Conservation (phyloP, 2,888 invertebrate genomes). For the Sturmia bella region DNA sequence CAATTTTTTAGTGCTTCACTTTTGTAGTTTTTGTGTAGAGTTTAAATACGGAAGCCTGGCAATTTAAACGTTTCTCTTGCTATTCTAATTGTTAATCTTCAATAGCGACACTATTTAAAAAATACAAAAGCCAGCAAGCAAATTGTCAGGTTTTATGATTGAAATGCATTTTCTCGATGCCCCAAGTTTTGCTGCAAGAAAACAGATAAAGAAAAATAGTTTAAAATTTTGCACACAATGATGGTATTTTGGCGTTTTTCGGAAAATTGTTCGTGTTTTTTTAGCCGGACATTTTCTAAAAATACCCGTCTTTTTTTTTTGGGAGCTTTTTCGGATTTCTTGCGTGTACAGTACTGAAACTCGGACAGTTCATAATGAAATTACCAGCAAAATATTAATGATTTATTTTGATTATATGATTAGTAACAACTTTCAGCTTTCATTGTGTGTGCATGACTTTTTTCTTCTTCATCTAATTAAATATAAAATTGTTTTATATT, state of each 20-base stretch:
- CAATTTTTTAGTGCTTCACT: conserved; percentile 12
- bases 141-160: background rate
- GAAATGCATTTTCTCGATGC: too few species aligned
- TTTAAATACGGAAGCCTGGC: conserved; percentile 31
- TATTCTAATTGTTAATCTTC: conserved; percentile 19
- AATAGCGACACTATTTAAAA: background rate
- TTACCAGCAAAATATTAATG: too few species aligned
- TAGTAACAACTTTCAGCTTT: background rate
- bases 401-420: too few species aligned
- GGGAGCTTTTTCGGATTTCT: too few species aligned
- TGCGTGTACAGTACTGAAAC: too few species aligned
- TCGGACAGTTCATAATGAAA: too few species aligned
- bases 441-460: too few species aligned
- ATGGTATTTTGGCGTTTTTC: too few species aligned
- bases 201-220: background rate
- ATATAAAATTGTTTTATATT: background rate
- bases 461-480: conserved; percentile 14
- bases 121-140: background rate
- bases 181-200: conserved; percentile 14
- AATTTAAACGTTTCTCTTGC: conserved; percentile 10
- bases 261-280: too few species aligned
- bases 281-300: too few species aligned
- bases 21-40: conserved; percentile 7
- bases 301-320: too few species aligned
- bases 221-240: too few species aligned